Base-by-base conservation (phyloP, 2,113 vertebrate species). In the Mesitornis unicolor region DNA sequence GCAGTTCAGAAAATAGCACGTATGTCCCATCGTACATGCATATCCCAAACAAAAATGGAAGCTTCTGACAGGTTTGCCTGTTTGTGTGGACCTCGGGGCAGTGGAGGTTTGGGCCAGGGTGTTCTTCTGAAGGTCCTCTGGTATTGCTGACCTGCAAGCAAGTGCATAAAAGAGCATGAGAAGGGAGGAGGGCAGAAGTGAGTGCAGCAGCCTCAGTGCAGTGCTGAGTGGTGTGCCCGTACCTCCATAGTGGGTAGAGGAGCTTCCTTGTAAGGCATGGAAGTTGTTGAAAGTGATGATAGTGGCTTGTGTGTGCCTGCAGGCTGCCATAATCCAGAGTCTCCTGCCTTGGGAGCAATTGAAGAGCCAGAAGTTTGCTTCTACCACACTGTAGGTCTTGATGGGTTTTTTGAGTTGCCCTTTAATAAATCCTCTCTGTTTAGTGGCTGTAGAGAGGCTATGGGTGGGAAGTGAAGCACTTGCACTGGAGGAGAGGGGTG, bases 211-310 rank as follows among this genome's bases (percentile, higher is more conserved):
- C 33, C 56, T 50, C 40, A 51, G 40, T 20, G 35, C 29, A 2
- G 6, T 71, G 79, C 21, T 51, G 47, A 54, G 35, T 13, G 28
- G 20, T 63, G 20, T 69, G 40, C 13, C 36, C 1, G 0, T 64
- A 33, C 16, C 4, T 24, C 38, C 0, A 0, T 50, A 43, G 20
- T 45, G 68, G 36, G 21, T 42, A 35, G n/a, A 53, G 48, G 17
- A 84, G 31, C 45, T 10, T 11, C 45, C 31, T 73, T 84, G 36
- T 43, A n/a, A 48, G 48, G 51, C 12, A 2, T 31, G 24, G 57
- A 61, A 50, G 10, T 70, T 28, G 13, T 13, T 57, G 50, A n/a
- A 26, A 51, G 54, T 36, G 36, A 28, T 4, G 2, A 8, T 63
- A 28, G 57, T 92, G 48, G 22, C n/a, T 36, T 54, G 7, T 47